A percentile compares a stretch with the other conserved stretches of the same genome.
These are phyloP conservation scores for Oasisia sp. DNA, from an alignment of 2,888 invertebrate genomes.

Conservation along the genomic window DNA sequence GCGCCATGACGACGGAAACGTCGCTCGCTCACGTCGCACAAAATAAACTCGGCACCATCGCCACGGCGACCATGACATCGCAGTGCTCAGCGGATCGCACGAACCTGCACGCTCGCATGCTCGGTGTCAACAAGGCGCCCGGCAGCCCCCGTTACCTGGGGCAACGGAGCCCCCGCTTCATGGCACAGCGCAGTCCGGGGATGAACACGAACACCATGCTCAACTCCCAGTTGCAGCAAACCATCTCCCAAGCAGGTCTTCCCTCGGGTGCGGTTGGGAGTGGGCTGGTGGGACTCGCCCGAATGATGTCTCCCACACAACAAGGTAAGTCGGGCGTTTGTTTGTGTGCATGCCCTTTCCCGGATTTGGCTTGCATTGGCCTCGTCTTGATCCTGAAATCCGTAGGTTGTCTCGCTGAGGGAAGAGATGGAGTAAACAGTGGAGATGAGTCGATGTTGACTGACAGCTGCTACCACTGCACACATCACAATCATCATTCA, in stretches of 20 bases:
- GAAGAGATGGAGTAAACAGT: too few species aligned
- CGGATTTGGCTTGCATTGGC: too few species aligned
- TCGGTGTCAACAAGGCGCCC: neutral
- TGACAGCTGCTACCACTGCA: too few species aligned
- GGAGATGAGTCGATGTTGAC: too few species aligned
- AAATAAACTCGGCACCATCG: too few species aligned
- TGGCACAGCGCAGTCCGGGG: constrained; percentile 27
- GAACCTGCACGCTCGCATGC: neutral
- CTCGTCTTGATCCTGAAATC: too few species aligned
- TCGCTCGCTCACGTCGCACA: neutral
- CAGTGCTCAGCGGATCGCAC: neutral
- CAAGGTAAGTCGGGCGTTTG: neutral
- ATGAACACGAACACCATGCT: neutral
- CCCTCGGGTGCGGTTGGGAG: neutral
- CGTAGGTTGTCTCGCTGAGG: too few species aligned
- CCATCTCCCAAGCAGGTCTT: neutral
- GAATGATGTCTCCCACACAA: constrained; percentile 13
- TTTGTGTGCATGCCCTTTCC: neutral
- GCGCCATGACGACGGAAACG: neutral
- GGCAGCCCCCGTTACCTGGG: constrained; percentile 19
- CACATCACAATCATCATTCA: too few species aligned
- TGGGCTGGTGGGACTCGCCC: neutral
- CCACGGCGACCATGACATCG: neutral
- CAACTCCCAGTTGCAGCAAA: neutral
- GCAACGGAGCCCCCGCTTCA: constrained; percentile 33